Conservation (phyloP, 2,888 invertebrate genomes). For the Ichneumoninae sp. region DNA sequence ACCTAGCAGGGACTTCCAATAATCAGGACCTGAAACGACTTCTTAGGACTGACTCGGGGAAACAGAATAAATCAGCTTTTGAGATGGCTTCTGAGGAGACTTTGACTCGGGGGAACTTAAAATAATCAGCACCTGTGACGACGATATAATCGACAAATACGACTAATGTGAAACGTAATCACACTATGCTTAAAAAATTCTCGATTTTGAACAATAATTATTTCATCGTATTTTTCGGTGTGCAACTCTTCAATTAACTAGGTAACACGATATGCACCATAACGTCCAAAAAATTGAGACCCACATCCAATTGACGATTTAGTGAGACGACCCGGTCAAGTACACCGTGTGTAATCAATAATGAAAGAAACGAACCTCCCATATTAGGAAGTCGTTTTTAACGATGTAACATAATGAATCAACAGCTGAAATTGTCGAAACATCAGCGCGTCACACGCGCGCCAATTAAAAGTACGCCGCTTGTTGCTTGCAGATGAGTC, state of each 20-base stretch:
- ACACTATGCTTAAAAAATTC: neutral
- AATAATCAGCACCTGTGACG: neutral
- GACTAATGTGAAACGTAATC: neutral
- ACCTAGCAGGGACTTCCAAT: neutral
- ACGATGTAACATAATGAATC: neutral
- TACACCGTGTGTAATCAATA: neutral
- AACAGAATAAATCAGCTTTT: neutral
- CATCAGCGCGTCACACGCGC: slow-evolving; percentile 59
- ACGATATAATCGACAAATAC: neutral
- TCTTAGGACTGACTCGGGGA: neutral
- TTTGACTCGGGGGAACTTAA: neutral
- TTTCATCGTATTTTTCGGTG: neutral
- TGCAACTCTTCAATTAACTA: no score
- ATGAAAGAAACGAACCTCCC: neutral
- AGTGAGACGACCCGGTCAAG: neutral
- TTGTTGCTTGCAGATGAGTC: slow-evolving; percentile 91
- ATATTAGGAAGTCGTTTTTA: neutral
- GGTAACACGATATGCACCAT: neutral
- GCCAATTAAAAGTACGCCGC: slow-evolving; percentile 69
- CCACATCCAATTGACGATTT: neutral
- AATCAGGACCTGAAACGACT: neutral
- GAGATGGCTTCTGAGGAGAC: no score
- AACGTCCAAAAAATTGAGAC: neutral
- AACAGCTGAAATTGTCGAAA: slow-evolving; percentile 14
- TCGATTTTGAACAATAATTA: neutral